phyloP scores from a whole-genome alignment of 1,140 invertebrate genomes.

The Drosophila navojoa region DNA sequence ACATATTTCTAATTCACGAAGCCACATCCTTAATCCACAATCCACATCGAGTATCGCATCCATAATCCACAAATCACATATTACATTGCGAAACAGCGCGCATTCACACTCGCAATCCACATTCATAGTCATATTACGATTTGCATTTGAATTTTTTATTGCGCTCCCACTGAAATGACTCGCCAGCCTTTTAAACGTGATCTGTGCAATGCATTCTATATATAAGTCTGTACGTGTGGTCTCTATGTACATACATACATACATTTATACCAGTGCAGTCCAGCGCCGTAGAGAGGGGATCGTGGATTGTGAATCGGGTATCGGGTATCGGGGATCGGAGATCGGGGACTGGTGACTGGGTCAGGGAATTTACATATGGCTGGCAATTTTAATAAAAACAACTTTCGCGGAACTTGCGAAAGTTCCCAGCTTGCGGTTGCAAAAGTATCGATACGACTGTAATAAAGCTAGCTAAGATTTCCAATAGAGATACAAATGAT shows the following conservation, averaged over 20 bases:
- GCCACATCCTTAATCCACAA: too few species aligned
- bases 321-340: neutral
- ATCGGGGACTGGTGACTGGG: slow-evolving; percentile 1
- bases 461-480: neutral
- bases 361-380: slow-evolving; percentile 46
- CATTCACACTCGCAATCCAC: neutral
- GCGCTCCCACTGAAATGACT: slow-evolving; percentile 66
- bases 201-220: slow-evolving; percentile 30
- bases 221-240: slow-evolving; percentile 3
- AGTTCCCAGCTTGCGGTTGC: slow-evolving; percentile 4
- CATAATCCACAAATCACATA: too few species aligned
- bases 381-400: slow-evolving; percentile 63
- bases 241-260: slow-evolving; percentile 1
- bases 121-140: slow-evolving; percentile 32
- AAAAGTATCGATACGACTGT: neutral
- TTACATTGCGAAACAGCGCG: neutral
- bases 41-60: too few species aligned
- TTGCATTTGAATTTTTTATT: slow-evolving; percentile 59
- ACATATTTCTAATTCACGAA: too few species aligned
- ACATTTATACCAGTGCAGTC: slow-evolving; percentile 1
- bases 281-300: neutral
- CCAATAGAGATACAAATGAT: too few species aligned
- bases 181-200: slow-evolving; percentile 60
- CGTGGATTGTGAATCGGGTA: too few species aligned
- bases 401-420: slow-evolving; percentile 65